Conservation (phyloP, 2,113 vertebrate genomes). For the Oncorhynchus keta region DNA sequence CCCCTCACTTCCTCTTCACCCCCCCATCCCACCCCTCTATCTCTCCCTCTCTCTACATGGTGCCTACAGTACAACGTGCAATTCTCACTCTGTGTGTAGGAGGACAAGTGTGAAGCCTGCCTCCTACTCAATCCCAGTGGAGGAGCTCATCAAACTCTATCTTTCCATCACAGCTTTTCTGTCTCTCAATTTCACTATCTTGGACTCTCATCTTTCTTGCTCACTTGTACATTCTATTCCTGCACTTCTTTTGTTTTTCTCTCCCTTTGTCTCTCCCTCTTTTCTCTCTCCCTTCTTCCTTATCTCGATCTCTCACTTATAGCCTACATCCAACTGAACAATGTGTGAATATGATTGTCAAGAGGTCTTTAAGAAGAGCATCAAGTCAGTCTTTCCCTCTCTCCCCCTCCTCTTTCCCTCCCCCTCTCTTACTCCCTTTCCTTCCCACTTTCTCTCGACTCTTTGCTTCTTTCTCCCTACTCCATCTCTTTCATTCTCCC, state of each 20-base stretch:
- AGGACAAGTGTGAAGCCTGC: constrained; percentile 14
- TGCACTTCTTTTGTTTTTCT: neutral
- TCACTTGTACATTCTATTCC: neutral
- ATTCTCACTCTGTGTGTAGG: neutral
- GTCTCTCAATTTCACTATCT: neutral
- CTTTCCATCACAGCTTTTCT: neutral
- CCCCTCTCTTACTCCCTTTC: neutral
- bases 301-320: neutral
- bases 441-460: neutral
- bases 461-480: neutral
- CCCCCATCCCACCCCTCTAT: neutral
- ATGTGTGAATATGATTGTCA: too few species aligned
- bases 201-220: neutral
- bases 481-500: neutral
- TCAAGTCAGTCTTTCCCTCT: neutral
- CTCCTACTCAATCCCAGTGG: constrained; percentile 8
- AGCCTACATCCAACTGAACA: too few species aligned
- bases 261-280: neutral
- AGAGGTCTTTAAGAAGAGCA: too few species aligned
- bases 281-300: neutral
- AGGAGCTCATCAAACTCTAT: neutral
- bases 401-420: neutral
- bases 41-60: neutral
- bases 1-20: neutral
- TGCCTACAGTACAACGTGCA: neutral